A percentile compares a stretch with the other conserved stretches of the same genome.
Evolutionary conservation across 2,797 vertebrate species (phyloP).

Genomic region (Enteromius radiatus): DNA sequence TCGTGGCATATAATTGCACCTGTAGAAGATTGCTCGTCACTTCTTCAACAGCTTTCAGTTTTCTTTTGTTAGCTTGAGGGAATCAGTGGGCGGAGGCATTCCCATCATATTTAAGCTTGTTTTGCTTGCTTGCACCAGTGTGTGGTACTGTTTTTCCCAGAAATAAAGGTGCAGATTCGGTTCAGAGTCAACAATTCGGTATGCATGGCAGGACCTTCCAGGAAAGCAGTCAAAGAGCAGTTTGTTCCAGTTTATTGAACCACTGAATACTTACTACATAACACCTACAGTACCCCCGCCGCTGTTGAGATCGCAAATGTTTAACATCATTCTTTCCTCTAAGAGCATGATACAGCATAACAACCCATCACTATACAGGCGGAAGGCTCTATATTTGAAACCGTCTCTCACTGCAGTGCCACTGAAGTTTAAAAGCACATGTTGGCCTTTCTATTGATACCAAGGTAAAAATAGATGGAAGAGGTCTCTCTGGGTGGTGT

Average conservation of each 20-base stretch:
- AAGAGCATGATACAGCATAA: constrained; percentile 39
- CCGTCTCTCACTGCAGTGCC: constrained; percentile 56
- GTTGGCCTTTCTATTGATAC: constrained; percentile 65
- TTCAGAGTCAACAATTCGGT: constrained; percentile 29
- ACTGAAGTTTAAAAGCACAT: constrained; percentile 66
- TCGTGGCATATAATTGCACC: constrained; percentile 29
- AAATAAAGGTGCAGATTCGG: constrained; percentile 27
- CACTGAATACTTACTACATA: constrained; percentile 5
- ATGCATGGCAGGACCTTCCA: constrained; percentile 19
- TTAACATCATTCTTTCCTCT: constrained; percentile 10
- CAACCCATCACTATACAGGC: constrained; percentile 46
- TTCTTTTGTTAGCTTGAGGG: not conserved
- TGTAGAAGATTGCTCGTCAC: constrained; percentile 5
- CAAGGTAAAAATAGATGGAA: constrained; percentile 71
- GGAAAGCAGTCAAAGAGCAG: constrained; percentile 20
- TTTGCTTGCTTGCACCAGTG: constrained; percentile 7
- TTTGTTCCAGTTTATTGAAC: constrained; percentile 38
- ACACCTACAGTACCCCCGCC: not conserved
- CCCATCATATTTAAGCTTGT: not conserved
- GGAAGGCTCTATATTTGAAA: constrained; percentile 60
- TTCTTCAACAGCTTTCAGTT: constrained; percentile 2
- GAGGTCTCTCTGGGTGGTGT: constrained; percentile 47
- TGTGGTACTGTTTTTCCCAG: constrained; percentile 25
- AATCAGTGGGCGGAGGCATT: constrained; percentile 8
- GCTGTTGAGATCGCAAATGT: not conserved